Conservation (phyloP, 2,888 invertebrate genomes). For the Harpalus rufipes region DNA sequence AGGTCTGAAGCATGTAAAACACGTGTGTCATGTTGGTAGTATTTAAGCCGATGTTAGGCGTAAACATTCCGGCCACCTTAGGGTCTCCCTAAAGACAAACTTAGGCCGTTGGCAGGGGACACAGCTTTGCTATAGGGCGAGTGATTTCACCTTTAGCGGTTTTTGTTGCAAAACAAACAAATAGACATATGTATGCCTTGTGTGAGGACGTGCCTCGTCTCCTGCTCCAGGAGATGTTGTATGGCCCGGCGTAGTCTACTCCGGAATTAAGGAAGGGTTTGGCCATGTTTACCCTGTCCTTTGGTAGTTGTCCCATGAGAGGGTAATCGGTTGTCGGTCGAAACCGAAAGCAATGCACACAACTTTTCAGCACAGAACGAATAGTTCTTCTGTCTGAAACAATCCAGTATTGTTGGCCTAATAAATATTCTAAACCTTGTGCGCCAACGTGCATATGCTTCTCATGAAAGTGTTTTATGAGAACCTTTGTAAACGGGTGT, state of each 20-base stretch:
- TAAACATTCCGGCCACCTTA: neutral
- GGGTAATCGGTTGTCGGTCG: too few species aligned
- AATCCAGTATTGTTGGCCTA: conserved; percentile 3
- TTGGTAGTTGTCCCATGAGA: too few species aligned
- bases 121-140: neutral
- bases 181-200: too few species aligned
- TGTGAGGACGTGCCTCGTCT: too few species aligned
- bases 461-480: neutral
- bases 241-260: too few species aligned
- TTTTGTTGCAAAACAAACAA: neutral
- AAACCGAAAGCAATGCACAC: neutral
- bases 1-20: too few species aligned
- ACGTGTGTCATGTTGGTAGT: too few species aligned
- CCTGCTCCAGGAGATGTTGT: too few species aligned
- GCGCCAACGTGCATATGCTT: neutral
- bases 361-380: neutral
- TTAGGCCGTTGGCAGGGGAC: neutral
- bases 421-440: neutral
- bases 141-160: neutral
- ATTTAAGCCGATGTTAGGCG: too few species aligned
- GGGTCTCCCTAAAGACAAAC: neutral
- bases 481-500: conserved; percentile 3
- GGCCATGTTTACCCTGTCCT: too few species aligned
- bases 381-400: neutral
- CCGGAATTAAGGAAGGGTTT: too few species aligned